These are phyloP conservation scores for Sinocyclocheilus maitianheensis DNA, from an alignment of 2,113 vertebrate species.

Conservation along the genomic window DNA sequence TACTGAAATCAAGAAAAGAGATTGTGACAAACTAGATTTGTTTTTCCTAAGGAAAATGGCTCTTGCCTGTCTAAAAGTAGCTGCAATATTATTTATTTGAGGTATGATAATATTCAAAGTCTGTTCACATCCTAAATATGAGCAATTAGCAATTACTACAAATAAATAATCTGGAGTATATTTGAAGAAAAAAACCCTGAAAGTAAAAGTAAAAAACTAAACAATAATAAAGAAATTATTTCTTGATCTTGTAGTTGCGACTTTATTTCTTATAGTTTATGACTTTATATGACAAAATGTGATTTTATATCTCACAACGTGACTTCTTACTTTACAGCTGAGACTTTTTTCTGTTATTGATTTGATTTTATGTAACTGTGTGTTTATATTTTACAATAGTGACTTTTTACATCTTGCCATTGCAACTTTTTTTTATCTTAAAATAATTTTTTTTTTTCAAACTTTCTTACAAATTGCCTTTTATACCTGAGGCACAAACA, in stretches of 20 bases:
- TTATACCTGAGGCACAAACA: not conserved
- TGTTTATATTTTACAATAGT: not conserved
- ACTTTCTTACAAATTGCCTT: not conserved
- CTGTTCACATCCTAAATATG: not conserved
- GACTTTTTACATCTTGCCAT: not conserved
- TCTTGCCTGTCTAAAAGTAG: not conserved
- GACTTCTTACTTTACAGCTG: not conserved
- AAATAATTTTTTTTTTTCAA: not conserved
- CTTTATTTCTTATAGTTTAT: not conserved
- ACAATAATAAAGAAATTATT: not conserved
- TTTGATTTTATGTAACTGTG: not conserved
- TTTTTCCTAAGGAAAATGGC: not conserved
- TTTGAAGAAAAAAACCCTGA: too few species aligned
- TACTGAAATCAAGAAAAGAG: not conserved
- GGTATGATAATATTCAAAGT: not conserved
- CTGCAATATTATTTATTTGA: not conserved
- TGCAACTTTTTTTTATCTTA: not conserved
- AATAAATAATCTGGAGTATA: too few species aligned
- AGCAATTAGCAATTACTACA: not conserved
- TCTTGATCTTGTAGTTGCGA: not conserved
- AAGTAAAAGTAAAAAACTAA: too few species aligned
- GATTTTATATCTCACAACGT: too few species aligned
- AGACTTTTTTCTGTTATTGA: not conserved
- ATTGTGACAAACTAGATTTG: not conserved
- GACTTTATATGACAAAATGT: not conserved